Percentiles rank a stretch among this genome's conserved stretches.
Conservation (phyloP, 2,888 invertebrate species). For the Phyllotreta cruciferae region DNA sequence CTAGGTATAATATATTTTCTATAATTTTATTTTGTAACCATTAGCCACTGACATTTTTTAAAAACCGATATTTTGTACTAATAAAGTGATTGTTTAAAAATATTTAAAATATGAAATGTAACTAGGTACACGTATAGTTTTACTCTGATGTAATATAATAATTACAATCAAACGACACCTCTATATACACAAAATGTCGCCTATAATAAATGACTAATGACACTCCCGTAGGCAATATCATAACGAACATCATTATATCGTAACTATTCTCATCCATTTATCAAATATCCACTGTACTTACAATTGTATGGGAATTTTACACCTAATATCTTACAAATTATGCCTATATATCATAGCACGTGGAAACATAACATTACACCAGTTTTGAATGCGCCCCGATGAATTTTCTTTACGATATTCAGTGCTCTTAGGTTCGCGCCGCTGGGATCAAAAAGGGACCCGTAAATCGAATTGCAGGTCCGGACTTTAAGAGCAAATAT, state of each 20-base stretch:
- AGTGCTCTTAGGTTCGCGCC: constrained; percentile 1
- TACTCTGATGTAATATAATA: too few species aligned
- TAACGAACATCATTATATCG: constrained; percentile 30
- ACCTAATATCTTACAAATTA: constrained; percentile 53
- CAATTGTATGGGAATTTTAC: constrained; percentile 50
- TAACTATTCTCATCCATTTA: constrained; percentile 34
- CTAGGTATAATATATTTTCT: too few species aligned
- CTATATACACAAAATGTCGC: not conserved
- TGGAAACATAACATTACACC: constrained; percentile 29
- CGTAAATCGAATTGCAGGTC: not conserved
- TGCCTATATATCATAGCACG: constrained; percentile 38
- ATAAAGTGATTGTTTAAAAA: too few species aligned
- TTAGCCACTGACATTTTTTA: too few species aligned
- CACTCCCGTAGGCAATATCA: not conserved
- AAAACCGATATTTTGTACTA: too few species aligned
- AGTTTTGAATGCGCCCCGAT: constrained; percentile 20
- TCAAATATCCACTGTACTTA: constrained; percentile 42
- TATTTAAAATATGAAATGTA: too few species aligned
- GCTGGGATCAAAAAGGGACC: constrained; percentile 14
- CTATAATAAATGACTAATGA: constrained; percentile 14
- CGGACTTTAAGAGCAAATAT: constrained; percentile 6
- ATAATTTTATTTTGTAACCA: too few species aligned
- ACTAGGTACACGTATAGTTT: too few species aligned
- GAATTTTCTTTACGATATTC: constrained; percentile 14
- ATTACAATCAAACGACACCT: constrained; percentile 5